Percentiles rank a stretch among this genome's conserved stretches.
Evolutionary conservation across 2,888 invertebrate species (phyloP).

Genomic region (Toxonevra muliebris): DNA sequence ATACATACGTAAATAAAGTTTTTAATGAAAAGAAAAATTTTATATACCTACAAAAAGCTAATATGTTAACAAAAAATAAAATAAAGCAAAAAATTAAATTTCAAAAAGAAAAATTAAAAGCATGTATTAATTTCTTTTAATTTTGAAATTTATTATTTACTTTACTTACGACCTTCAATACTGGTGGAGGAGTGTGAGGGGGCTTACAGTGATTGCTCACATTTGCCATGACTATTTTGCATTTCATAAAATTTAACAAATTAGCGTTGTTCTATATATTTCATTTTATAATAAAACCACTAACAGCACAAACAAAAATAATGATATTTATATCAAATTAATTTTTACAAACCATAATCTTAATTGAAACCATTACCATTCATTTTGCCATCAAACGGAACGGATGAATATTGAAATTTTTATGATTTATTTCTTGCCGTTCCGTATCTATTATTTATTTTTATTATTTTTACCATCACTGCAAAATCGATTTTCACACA

Average conservation of each 20-base stretch:
- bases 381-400: constrained; percentile 39
- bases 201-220: not conserved
- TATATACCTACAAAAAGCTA: constrained; percentile 32
- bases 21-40: not conserved
- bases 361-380: constrained; percentile 17
- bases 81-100: constrained; percentile 46
- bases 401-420: constrained; percentile 24
- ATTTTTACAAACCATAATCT: constrained; percentile 11
- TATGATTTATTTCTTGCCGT: constrained; percentile 27
- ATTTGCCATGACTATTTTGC: too few species aligned
- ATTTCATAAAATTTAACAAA: too few species aligned
- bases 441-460: constrained; percentile 35
- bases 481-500: constrained; percentile 56
- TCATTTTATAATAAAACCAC: too few species aligned
- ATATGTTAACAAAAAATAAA: constrained; percentile 36
- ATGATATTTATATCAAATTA: constrained; percentile 9
- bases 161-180: constrained; percentile 34
- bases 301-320: not conserved
- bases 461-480: constrained; percentile 44
- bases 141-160: constrained; percentile 38
- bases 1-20: not conserved
- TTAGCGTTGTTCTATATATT: too few species aligned
- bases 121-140: constrained; percentile 5
- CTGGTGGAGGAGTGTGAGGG: not conserved
- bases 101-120: constrained; percentile 35